Base-by-base conservation (phyloP, 37 sponge, comb jelly and placozoan genomes). In the Ephydatia muelleri region DNA sequence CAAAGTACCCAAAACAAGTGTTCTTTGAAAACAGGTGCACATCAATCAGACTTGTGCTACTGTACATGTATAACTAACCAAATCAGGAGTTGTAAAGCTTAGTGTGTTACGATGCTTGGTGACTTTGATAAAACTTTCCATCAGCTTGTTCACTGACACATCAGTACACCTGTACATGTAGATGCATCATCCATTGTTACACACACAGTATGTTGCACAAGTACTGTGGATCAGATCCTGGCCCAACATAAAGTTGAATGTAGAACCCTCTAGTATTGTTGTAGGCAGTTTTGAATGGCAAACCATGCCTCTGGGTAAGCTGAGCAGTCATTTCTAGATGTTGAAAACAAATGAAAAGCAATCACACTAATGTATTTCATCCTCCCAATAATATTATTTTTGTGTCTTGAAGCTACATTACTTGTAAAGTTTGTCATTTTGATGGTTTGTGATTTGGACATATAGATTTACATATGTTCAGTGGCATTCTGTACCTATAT, bases 211-310 rank as follows among this genome's bases (percentile, higher is more conserved):
- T 30, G 70, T 22, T 21, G 14, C 28, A 26, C 72, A 23, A 67
- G 65, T 48, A 57, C 83, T 83, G 39, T 40, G 49, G 26, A 25
- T 65, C 37, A 21, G 82, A 75, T 26, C 89, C 90, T 2, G 84
- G 69, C 14, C 86, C 91, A n/a, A 78, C 82, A 83, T 87, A 84
- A 37, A 99, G 76, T 77, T 95, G 95, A 14, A 99, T 87, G 83
- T 88, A 92, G 79, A 99, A 99, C 0, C 96, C 97, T 68, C 97
- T 71, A n/a, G 91, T 36, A 0, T 90, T 80, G 80, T 87, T 97
- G 89, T 84, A 97, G 34, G 83, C 85, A 73, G 89, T 89, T 69
- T 88, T 92, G 73, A 97, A 79, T 5, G 96, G 93, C 2, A 99
- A 88, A 30, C 85, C 77, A 66, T 93, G 78, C 85, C 92, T 85